phyloP scores from a whole-genome alignment of 2,888 invertebrate species.

The Mellilla xanthometata region DNA sequence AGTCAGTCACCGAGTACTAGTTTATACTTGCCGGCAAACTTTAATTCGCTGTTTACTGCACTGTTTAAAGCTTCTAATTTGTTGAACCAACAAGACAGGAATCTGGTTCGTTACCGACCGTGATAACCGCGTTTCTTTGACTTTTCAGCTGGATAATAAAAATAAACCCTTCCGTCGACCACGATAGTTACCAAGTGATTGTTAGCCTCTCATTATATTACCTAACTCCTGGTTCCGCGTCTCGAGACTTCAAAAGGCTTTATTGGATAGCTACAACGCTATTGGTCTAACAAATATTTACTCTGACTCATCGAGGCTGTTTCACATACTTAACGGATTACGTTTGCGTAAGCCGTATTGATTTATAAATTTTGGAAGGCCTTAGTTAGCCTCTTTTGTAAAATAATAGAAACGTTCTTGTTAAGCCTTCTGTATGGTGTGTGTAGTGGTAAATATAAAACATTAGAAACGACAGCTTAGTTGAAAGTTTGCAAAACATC shows the following conservation, averaged over 20 bases:
- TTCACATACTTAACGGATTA: constrained; percentile 21
- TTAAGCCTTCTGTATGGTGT: background rate
- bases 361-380: constrained; percentile 15
- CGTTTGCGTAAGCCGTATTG: constrained; percentile 18
- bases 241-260: constrained; percentile 3
- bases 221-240: background rate
- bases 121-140: constrained; percentile 57
- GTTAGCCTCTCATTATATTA: constrained; percentile 6
- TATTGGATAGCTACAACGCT: constrained; percentile 8
- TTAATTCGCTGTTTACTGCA: too few species aligned
- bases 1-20: too few species aligned
- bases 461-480: constrained; percentile 5
- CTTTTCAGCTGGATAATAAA: constrained; percentile 62
- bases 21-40: too few species aligned
- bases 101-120: constrained; percentile 49
- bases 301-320: constrained; percentile 18
- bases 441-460: constrained; percentile 10
- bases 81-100: too few species aligned
- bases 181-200: constrained; percentile 36
- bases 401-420: background rate
- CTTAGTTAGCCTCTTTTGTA: constrained; percentile 2
- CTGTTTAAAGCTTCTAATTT: too few species aligned
- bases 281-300: constrained; percentile 17
- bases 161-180: constrained; percentile 48
- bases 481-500: constrained; percentile 21